These are phyloP conservation scores for Pseudocheirus occidentalis DNA, from an alignment of 2,797 vertebrate species.

Conservation along the genomic window DNA sequence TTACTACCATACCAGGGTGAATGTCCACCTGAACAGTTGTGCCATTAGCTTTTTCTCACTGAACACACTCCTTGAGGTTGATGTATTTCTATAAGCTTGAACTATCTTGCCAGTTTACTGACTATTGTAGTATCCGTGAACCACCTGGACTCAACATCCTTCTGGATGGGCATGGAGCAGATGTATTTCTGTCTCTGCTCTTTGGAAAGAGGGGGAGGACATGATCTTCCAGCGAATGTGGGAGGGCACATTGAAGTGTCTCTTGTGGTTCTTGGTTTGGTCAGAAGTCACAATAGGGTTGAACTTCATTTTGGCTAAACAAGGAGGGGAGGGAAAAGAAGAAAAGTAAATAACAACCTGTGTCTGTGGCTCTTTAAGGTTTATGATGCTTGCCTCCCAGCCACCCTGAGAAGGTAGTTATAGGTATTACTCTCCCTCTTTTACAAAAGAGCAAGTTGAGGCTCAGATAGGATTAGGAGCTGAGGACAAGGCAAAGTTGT, in stretches of 20 bases:
- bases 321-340: neutral
- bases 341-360: neutral
- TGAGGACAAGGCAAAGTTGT: neutral
- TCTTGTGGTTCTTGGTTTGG: conserved; percentile 97
- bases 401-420: neutral
- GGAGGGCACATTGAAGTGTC: conserved; percentile 98
- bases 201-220: conserved; percentile 98
- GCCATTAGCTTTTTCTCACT: conserved; percentile 98
- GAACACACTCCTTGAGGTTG: conserved; percentile 99
- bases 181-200: conserved; percentile 99
- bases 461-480: neutral
- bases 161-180: conserved; percentile 98
- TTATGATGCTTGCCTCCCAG: neutral
- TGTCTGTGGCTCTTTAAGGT: neutral
- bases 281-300: conserved; percentile 97
- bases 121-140: conserved; percentile 98
- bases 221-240: conserved; percentile 99
- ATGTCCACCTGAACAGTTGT: conserved; percentile 98
- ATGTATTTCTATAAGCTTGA: conserved; percentile 99
- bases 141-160: conserved; percentile 97
- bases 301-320: conserved; percentile 95
- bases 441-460: neutral
- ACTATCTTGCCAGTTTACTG: conserved; percentile 99
- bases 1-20: conserved; percentile 96
- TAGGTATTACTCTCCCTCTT: neutral